phyloP scores from a whole-genome alignment of 2,797 vertebrate species.

The Galagoides demidoff region DNA sequence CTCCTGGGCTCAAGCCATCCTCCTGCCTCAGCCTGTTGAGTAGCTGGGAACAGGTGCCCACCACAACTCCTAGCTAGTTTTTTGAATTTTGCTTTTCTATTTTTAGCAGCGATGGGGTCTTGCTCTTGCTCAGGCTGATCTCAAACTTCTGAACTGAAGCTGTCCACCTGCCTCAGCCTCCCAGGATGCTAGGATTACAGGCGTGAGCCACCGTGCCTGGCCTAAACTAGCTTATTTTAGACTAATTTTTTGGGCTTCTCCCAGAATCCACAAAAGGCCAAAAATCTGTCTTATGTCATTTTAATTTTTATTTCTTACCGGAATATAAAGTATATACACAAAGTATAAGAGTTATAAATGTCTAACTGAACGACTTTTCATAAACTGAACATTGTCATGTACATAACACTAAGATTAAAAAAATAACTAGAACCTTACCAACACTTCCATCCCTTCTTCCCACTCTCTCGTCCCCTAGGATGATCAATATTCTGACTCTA shows the following conservation, averaged over 20 bases:
- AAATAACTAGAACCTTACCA: background rate
- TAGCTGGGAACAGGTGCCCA: too few relatives aligned
- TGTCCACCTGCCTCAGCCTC: too few relatives aligned
- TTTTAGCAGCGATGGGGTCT: too few relatives aligned
- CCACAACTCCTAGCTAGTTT: too few relatives aligned
- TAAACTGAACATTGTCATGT: background rate
- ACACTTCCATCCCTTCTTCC: background rate
- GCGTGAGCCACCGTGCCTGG: too few relatives aligned
- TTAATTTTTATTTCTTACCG: conserved; percentile 5
- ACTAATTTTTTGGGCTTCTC: background rate
- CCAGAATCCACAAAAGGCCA: background rate
- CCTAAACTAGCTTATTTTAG: too few relatives aligned
- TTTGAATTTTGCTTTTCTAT: too few relatives aligned
- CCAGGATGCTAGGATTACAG: too few relatives aligned
- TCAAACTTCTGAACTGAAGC: too few relatives aligned
- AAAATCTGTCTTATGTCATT: background rate
- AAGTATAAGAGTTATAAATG: background rate
- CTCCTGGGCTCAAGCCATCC: too few relatives aligned
- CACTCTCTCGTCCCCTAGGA: background rate
- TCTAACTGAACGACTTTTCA: background rate
- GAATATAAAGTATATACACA: background rate
- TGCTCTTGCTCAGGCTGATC: too few relatives aligned
- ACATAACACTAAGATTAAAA: background rate
- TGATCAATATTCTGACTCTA: background rate
- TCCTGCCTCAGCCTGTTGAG: too few relatives aligned